Percentiles rank a stretch among this genome's conserved stretches.
phyloP scores from a whole-genome alignment of 2,113 vertebrate genomes.

The Chiloscyllium plagiosum region DNA sequence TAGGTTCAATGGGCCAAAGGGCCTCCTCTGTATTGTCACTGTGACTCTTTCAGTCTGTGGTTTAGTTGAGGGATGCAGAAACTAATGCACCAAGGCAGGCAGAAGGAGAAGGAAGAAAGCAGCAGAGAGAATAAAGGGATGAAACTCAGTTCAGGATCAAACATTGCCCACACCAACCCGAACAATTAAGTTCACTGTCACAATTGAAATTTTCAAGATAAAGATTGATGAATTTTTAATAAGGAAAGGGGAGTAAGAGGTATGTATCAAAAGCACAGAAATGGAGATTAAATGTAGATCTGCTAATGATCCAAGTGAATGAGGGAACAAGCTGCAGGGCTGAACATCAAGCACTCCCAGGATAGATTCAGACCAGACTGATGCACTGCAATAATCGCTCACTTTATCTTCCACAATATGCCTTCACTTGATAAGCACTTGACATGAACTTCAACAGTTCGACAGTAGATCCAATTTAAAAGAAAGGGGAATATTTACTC shows the following conservation, averaged over 20 bases:
- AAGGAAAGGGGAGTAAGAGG: background rate
- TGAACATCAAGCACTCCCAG: background rate
- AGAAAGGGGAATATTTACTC: background rate
- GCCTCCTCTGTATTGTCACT: too few relatives aligned
- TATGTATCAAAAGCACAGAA: background rate
- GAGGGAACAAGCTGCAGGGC: background rate
- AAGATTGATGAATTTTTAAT: background rate
- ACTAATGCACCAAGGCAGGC: background rate
- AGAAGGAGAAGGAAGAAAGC: background rate
- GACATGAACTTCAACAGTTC: background rate
- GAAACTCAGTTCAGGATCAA: background rate
- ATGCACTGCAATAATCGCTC: background rate
- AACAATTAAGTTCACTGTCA: background rate
- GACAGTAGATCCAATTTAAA: background rate
- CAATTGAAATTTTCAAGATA: background rate
- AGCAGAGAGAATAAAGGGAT: background rate
- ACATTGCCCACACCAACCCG: background rate
- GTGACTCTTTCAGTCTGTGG: too few relatives aligned
- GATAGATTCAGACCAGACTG: background rate
- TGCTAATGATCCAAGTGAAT: background rate
- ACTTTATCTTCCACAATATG: background rate
- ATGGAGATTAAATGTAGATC: background rate
- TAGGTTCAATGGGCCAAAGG: too few relatives aligned
- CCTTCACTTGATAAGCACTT: background rate
- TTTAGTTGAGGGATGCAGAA: background rate